Conservation (phyloP, 2,888 invertebrate species). For the Sesia apiformis region DNA sequence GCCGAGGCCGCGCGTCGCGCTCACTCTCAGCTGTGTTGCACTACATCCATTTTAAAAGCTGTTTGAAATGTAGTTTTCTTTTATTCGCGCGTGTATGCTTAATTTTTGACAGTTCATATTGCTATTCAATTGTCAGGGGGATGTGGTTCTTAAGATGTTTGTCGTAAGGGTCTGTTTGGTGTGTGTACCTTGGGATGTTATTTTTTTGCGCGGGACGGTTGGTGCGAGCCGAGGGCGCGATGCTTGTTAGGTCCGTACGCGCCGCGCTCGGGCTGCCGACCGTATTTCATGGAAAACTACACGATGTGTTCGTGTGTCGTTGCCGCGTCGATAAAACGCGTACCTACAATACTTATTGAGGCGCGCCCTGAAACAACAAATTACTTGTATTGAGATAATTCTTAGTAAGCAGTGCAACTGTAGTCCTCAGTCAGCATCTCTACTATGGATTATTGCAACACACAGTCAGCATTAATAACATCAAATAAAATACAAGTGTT, state of each 20-base stretch:
- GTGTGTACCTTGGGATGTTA: constrained; percentile 38
- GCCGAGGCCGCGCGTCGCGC: constrained; percentile 67
- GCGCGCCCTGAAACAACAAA: neutral
- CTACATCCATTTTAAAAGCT: constrained; percentile 58
- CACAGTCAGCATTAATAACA: too few relatives aligned
- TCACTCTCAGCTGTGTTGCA: constrained; percentile 52
- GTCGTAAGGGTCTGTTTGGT: constrained; percentile 53
- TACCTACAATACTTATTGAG: neutral
- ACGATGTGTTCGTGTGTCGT: constrained; percentile 22
- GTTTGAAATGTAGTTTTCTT: constrained; percentile 63
- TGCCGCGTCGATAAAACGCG: constrained; percentile 37
- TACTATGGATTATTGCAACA: too few relatives aligned
- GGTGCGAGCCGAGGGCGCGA: constrained; percentile 53
- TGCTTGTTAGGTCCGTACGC: constrained; percentile 34
- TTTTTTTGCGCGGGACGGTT: constrained; percentile 68
- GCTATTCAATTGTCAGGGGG: constrained; percentile 37
- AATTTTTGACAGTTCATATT: constrained; percentile 76
- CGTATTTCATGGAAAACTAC: constrained; percentile 64
- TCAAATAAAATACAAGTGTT: too few relatives aligned
- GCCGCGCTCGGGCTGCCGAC: constrained; percentile 34
- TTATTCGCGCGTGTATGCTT: constrained; percentile 64
- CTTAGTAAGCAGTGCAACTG: too few relatives aligned
- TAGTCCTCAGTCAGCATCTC: too few relatives aligned
- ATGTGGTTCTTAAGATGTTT: constrained; percentile 43
- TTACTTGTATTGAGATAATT: too few relatives aligned